Conservation (phyloP, 2,888 invertebrate species). For the Eupithecia centaureata region DNA sequence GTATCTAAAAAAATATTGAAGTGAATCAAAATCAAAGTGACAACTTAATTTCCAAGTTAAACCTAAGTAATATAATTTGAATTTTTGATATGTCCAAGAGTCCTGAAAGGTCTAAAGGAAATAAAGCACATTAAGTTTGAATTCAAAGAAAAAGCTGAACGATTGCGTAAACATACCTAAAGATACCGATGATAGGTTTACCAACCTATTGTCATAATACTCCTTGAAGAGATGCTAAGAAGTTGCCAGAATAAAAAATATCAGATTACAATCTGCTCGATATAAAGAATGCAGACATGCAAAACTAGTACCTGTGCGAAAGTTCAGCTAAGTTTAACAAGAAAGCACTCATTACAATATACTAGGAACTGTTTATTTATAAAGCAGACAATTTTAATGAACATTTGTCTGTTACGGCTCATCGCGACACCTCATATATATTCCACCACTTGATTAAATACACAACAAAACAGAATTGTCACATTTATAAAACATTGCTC, state of each 20-base stretch:
- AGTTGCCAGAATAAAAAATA: not conserved
- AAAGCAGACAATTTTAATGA: slow-evolving; percentile 57
- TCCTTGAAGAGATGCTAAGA: not conserved
- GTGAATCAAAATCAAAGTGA: too few relatives aligned
- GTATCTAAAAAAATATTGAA: too few relatives aligned
- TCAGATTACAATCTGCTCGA: slow-evolving; percentile 4
- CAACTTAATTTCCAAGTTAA: too few relatives aligned
- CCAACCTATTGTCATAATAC: not conserved
- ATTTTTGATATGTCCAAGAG: too few relatives aligned
- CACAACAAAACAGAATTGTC: slow-evolving; percentile 49
- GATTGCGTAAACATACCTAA: not conserved
- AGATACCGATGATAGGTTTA: too few relatives aligned
- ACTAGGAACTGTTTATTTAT: slow-evolving; percentile 63
- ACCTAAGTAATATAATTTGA: too few relatives aligned
- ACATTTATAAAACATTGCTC: slow-evolving; percentile 52
- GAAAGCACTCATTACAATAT: slow-evolving; percentile 43
- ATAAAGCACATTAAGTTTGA: too few relatives aligned
- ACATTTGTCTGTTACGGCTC: slow-evolving; percentile 55
- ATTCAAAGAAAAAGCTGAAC: not conserved
- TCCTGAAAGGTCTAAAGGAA: too few relatives aligned
- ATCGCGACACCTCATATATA: slow-evolving; percentile 55
- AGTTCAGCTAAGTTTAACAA: slow-evolving; percentile 39
- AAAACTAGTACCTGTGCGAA: slow-evolving; percentile 37
- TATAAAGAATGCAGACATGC: slow-evolving; percentile 31
- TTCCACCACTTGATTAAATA: slow-evolving; percentile 50